Base-by-base conservation (phyloP, 2,113 vertebrate genomes). In the Percopsis transmontana region DNA sequence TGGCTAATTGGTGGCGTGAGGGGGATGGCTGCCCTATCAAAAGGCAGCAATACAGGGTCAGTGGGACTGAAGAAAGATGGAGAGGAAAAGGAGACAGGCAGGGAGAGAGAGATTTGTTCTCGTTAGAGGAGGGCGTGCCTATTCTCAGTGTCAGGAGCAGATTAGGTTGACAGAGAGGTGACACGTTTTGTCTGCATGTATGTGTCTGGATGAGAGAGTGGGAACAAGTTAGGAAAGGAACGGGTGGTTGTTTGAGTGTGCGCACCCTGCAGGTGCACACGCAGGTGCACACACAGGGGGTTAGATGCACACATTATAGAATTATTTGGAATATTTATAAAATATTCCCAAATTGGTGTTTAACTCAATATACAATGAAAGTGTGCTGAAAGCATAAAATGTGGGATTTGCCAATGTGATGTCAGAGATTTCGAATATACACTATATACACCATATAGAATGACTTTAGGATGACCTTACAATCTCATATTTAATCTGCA, bases 1-100 rank as follows among this genome's bases (percentile, higher is more conserved):
- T 66, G 41, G 18, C 82, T 91, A 90, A 91, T 91, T 91, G 87
- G 87, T 87, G 85, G 82, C 81, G 77, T 82, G 86, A 85, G 82
- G 75, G 72, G 78, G 82, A 85, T 71, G 77, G 75, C 77, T 75
- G 72, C 72, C 55, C 74, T 83, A 88, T 90, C 81, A 85, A 88
- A 90, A 89, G 85, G 74, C 80, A 86, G 83, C 85, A 90, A 85
- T 76, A 59, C 58, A 74, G 82, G 65, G 66, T 68, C 74, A 68
- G 60, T 63, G 66, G 72, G 62, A 76, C 33, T 45, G 50, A 15
- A 15, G 59, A 19, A 19, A 42, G 50, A 42, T 14, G 53, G 68
- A 44, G 69, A 55, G 76, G 62, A 54, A 50, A 68, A n/a, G 20
- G 54, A 70, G 70, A 75, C 42, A 58, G 53, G 40, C 52, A 57